phyloP scores from a whole-genome alignment of 2,888 invertebrate species.

The Meteorus colon region DNA sequence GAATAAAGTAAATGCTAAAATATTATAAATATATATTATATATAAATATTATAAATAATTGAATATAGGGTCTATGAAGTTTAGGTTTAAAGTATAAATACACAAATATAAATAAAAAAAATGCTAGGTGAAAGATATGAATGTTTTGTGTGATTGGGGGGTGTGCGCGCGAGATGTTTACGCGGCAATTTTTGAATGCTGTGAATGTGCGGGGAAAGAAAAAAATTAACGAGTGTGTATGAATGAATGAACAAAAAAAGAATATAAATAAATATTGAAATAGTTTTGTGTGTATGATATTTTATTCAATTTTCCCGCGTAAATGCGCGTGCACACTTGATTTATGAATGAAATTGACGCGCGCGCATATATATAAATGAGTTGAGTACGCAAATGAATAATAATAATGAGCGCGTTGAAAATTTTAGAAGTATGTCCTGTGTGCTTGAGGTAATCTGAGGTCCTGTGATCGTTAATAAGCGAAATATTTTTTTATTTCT shows the following conservation, averaged over 20 bases:
- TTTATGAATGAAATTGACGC: constrained; percentile 55
- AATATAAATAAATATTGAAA: constrained; percentile 29
- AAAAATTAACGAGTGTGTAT: constrained; percentile 42
- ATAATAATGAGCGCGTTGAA: constrained; percentile 52
- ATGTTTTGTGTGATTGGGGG: constrained; percentile 29
- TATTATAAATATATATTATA: constrained; percentile 69
- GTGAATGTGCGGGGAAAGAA: constrained; percentile 14
- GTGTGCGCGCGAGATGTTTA: constrained; percentile 40
- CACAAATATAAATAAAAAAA: constrained; percentile 42
- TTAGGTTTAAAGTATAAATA: constrained; percentile 52
- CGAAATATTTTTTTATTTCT: constrained; percentile 74
- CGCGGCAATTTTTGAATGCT: constrained; percentile 3
- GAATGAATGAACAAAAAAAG: constrained; percentile 38
- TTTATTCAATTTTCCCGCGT: constrained; percentile 40
- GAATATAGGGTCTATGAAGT: constrained; percentile 72
- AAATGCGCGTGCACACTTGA: constrained; percentile 49
- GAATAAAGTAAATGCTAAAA: constrained; percentile 70
- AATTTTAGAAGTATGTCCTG: constrained; percentile 59
- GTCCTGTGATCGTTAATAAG: constrained; percentile 74
- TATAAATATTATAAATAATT: constrained; percentile 72
- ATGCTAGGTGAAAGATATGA: constrained; percentile 28
- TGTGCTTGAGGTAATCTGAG: constrained; percentile 73
- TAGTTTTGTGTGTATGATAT: constrained; percentile 4
- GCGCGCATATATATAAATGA: constrained; percentile 40
- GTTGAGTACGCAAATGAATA: neutral